Base-by-base conservation (phyloP, 2,113 vertebrate species). In the Cercocebus atys region DNA sequence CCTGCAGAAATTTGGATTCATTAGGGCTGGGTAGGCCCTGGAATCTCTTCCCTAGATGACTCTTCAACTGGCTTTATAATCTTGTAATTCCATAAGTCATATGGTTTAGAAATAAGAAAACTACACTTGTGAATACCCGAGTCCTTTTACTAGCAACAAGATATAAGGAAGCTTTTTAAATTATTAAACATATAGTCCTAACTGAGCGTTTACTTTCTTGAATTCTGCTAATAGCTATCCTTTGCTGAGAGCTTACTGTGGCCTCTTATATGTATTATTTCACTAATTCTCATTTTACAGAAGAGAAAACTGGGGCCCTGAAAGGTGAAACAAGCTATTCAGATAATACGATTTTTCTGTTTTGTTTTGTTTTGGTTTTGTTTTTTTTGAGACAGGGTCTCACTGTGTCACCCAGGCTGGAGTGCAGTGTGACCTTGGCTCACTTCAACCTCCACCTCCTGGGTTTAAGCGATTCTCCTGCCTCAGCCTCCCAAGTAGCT, bases 81-180 rank as follows among this genome's bases (percentile, higher is more conserved):
- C 35, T 13, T 66, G 11, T 94, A 78, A 87, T 89, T 55, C 80
- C 20, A 17, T 68, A 94, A 89, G 76, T 82, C 13, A 79, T 90
- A 25, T 90, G 52, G 75, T 35, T 95, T 85, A 81, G n/a, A 94
- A 91, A 86, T 95, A 91, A 94, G 43, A 89, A 93, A 83, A 90
- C 32, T 92, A 79, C 61, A 68, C 18, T 76, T 61, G 30, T 12
- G 90, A 95, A 90, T 90, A 92, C 32, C 50, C 59, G 92, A 90
- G 40, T 40, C 47, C 8, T 95, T 86, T 83, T 79, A 83, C 38
- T 75, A 47, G 47, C 50, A 94, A 68, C 18, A 92, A 47, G 30
- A 88, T 79, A 55, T 66, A 94, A 80, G 43, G 22, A 93, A 84
- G 86, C 83, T 68, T 61, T 88, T 85, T 66, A 70, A 81, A 93